Base-by-base conservation (phyloP, 1,140 invertebrate species). In the Cherax destructor region DNA sequence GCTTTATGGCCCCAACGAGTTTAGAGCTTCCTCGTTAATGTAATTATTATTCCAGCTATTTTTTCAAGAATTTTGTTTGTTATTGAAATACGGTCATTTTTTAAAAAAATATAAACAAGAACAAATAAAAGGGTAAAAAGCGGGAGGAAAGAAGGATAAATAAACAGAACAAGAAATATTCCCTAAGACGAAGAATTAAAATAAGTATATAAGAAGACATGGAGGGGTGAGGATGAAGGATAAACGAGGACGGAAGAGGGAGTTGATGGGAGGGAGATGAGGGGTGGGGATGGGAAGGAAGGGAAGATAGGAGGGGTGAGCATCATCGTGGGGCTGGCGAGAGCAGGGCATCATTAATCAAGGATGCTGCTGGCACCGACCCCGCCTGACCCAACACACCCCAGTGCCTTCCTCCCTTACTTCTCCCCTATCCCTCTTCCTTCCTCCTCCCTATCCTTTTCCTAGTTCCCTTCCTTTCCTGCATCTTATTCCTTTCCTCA, bases 301-400 rank as follows among this genome's bases (percentile, higher is more conserved):
- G 59, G 11, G 41, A 65, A 77, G 21, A 56, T 79, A 30, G 59
- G 76, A 79, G n/a, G 56, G n/a, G 49, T 10, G 30, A 61, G 61
- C 83, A 72, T 74, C 83, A 85, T 85, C 83, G 83, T 24, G 50
- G 84, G 76, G 74, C 41, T 30, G 72, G 80, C 13, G 74, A 77
- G 74, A 78, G 85, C 74, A 84, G 49, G 74, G 24, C 50, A 86
- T 86, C 85, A 86, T 86, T 86, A 86, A 86, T 86, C 85, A 86
- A 49, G 52, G 72, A 78, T 78, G 85, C 50, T 86, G 50, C 85
- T 86, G 85, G 72, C 85, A 78, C 74, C 74, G 85, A 86, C 85
- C 85, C 74, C 50, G 50, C 50, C 85, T 86, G 85, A 86, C 85
- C 85, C 74, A 61, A 59, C 47, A 56, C 52, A 6, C 72, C 85